Evolutionary conservation across 2,797 vertebrate species (phyloP).

Genomic region (Amniataba percoides): DNA sequence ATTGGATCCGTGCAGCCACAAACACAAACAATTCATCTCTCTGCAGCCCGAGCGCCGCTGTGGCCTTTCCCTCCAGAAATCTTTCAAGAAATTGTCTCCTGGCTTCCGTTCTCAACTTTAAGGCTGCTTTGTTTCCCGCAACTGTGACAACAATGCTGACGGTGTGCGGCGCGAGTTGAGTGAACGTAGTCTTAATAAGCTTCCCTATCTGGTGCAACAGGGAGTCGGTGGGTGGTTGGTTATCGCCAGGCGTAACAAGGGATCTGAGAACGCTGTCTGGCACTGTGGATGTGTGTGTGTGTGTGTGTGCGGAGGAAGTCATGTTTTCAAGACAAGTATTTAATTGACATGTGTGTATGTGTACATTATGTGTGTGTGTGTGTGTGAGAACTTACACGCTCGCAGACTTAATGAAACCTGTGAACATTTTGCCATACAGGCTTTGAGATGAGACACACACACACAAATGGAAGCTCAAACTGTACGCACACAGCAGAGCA

Average conservation of each 20-base stretch:
- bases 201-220: conserved; percentile 49
- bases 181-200: conserved; percentile 67
- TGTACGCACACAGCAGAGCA: conserved; percentile 3
- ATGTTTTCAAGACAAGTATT: conserved; percentile 37
- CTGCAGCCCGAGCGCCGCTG: background rate
- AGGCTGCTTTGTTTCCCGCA: conserved; percentile 44
- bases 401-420: conserved; percentile 25
- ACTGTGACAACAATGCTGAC: conserved; percentile 50
- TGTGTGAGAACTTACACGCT: conserved; percentile 18
- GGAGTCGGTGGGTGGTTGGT: conserved; percentile 66
- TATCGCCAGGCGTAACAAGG: conserved; percentile 55
- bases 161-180: conserved; percentile 23
- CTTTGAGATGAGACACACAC: conserved; percentile 26
- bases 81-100: conserved; percentile 22
- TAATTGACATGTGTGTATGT: conserved; percentile 46
- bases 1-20: background rate
- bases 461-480: too few relatives aligned
- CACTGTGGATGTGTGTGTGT: conserved; percentile 1
- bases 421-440: conserved; percentile 29
- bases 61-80: conserved; percentile 2
- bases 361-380: conserved; percentile 9
- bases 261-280: conserved; percentile 58
- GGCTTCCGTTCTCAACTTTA: background rate
- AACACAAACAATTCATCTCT: conserved; percentile 17
- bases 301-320: conserved; percentile 18